These are phyloP conservation scores for Eupithecia dodoneata DNA, from an alignment of 2,888 invertebrate genomes.

Conservation along the genomic window DNA sequence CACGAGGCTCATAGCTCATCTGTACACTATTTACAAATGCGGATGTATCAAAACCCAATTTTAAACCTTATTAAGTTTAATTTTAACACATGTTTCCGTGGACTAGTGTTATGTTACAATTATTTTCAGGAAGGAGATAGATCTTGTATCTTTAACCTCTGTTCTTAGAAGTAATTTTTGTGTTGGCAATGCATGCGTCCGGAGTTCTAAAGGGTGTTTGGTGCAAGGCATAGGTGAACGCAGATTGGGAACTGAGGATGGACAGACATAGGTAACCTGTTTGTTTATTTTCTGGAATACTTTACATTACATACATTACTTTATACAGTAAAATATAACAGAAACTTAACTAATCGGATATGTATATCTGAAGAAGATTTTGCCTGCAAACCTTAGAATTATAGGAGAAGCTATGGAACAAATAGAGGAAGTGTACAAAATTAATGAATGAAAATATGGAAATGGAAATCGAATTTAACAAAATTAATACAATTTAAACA, in stretches of 20 bases:
- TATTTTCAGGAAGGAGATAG: slow-evolving; percentile 66
- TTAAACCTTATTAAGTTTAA: background rate
- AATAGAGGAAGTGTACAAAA: too few species aligned
- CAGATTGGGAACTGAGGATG: background rate
- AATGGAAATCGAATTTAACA: too few species aligned
- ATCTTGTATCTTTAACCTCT: slow-evolving; percentile 81
- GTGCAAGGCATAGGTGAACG: slow-evolving; percentile 49
- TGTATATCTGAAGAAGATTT: too few species aligned
- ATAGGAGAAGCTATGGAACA: too few species aligned
- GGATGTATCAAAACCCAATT: slow-evolving; percentile 54
- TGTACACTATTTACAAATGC: slow-evolving; percentile 62
- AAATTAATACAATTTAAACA: too few species aligned
- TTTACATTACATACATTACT: too few species aligned
- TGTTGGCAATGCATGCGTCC: slow-evolving; percentile 74
- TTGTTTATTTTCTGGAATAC: too few species aligned
- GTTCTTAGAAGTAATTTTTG: slow-evolving; percentile 74
- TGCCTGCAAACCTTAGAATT: too few species aligned
- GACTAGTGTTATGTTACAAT: slow-evolving; percentile 7
- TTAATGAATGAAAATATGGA: too few species aligned
- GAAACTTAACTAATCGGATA: too few species aligned
- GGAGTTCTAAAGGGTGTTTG: slow-evolving; percentile 67
- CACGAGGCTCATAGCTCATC: slow-evolving; percentile 64
- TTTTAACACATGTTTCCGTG: background rate
- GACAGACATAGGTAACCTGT: background rate
- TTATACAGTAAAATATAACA: too few species aligned